A percentile compares a stretch with the other conserved stretches of the same genome.
Conservation (phyloP, 1,140 invertebrate species). For the Scylla paramamosain region DNA sequence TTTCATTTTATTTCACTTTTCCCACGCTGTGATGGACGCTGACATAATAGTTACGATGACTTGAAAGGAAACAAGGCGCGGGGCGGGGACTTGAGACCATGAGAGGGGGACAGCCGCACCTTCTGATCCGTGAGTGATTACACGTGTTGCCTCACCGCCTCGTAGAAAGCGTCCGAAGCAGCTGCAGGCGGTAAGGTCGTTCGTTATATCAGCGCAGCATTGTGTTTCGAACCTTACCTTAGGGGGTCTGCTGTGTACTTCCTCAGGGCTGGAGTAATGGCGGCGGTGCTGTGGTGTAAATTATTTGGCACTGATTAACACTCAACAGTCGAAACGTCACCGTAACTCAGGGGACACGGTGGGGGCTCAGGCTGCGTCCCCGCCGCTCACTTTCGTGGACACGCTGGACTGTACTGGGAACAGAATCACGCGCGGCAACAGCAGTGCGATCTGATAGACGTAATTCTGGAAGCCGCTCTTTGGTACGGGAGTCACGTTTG, state of each 20-base stretch:
- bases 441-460: not conserved
- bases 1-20: too few species aligned
- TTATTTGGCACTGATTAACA: constrained; percentile 23
- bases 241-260: not conserved
- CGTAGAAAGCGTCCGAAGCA: not conserved
- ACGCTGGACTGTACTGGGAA: not conserved
- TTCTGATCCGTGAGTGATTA: not conserved
- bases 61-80: not conserved
- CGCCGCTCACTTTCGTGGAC: not conserved
- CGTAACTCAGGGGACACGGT: not conserved
- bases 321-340: not conserved
- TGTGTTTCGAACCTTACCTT: not conserved
- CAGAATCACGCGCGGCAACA: not conserved
- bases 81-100: too few species aligned
- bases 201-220: not conserved
- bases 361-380: not conserved
- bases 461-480: not conserved
- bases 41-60: not conserved
- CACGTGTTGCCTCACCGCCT: not conserved
- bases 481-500: not conserved
- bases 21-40: not conserved
- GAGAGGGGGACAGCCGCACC: not conserved
- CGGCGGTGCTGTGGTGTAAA: not conserved
- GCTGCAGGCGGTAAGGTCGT: not conserved
- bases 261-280: not conserved